phyloP scores from a whole-genome alignment of 2,113 vertebrate genomes.

The Atrichornis clamosus region DNA sequence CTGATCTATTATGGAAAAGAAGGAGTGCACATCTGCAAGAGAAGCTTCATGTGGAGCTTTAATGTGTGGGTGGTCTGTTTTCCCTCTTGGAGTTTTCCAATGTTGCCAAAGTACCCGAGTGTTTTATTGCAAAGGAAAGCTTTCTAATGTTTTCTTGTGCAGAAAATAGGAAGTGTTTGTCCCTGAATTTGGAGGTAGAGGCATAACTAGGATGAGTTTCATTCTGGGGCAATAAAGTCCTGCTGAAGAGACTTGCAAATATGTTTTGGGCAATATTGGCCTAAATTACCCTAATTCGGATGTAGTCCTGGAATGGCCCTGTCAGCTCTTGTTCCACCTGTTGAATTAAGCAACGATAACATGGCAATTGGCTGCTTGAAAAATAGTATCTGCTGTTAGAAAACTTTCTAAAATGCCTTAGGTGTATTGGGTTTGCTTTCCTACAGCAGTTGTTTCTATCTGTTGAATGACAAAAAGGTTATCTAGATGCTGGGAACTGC shows the following conservation, averaged over 20 bases:
- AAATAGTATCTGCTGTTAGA: neutral
- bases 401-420: neutral
- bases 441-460: neutral
- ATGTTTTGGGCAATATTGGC: neutral
- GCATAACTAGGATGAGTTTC: neutral
- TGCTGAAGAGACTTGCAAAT: neutral
- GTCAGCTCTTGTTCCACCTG: neutral
- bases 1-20: neutral
- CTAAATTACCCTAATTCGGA: neutral
- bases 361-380: neutral
- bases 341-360: neutral
- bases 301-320: neutral
- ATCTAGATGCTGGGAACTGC: neutral
- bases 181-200: neutral
- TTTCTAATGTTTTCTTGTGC: slow-evolving; percentile 35
- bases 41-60: neutral
- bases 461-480: neutral
- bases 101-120: slow-evolving; percentile 38
- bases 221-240: neutral
- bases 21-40: neutral
- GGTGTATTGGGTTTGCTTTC: neutral
- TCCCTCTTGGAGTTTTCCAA: slow-evolving; percentile 1
- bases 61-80: slow-evolving; percentile 16
- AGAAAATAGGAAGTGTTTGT: neutral
- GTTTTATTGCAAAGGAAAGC: slow-evolving; percentile 47